Evolutionary conservation across 2,113 vertebrate genomes (phyloP).

Genomic region (Zeus faber): DNA sequence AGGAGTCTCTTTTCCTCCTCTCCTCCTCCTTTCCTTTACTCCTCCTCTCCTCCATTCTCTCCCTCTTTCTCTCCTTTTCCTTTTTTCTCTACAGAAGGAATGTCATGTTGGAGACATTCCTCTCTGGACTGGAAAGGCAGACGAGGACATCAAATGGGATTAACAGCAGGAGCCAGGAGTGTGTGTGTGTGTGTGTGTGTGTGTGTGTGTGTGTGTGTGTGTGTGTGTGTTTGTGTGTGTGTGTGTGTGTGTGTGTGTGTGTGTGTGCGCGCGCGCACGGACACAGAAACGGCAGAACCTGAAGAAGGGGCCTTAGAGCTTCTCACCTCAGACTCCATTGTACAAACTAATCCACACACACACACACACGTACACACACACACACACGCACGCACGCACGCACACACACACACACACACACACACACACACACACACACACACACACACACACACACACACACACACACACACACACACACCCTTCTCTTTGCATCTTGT

Average conservation of each 20-base stretch:
- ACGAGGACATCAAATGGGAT: constrained; percentile 72
- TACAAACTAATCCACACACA: constrained; percentile 56
- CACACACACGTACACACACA: neutral
- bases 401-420: neutral
- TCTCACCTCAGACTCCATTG: constrained; percentile 43
- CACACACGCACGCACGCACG: neutral
- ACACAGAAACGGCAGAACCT: constrained; percentile 21
- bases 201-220: neutral
- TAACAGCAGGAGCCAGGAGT: constrained; percentile 66
- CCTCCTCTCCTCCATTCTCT: neutral
- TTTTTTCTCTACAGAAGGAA: constrained; percentile 27
- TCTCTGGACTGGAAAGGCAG: constrained; percentile 41
- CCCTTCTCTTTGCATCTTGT: neutral
- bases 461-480: neutral
- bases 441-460: neutral
- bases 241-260: neutral
- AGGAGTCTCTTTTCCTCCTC: neutral
- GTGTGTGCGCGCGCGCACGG: no score
- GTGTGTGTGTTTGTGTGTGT: no score
- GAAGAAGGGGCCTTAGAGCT: constrained; percentile 18
- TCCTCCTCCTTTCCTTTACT: neutral
- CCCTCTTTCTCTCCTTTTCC: no score
- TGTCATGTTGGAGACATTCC: constrained; percentile 34
- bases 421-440: neutral
- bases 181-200: constrained; percentile 4